Base-by-base conservation (phyloP, 2,113 vertebrate species). In the Ellobius talpinus region DNA sequence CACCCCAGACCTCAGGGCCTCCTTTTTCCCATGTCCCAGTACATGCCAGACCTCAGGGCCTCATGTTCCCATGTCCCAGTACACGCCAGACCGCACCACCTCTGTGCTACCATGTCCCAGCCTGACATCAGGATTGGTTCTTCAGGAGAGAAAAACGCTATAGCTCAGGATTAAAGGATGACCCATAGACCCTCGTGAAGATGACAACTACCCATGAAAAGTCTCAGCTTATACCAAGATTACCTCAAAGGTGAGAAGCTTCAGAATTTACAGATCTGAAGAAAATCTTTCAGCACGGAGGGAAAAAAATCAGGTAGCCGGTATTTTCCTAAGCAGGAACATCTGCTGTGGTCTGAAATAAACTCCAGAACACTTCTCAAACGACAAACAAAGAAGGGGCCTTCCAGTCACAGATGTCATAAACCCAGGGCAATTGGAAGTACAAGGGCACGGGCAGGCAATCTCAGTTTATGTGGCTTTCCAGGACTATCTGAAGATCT, bases 181-280 rank as follows among this genome's bases (percentile, higher is more conserved):
- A 4, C 39, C 63, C 55, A 36, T 10, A 31, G 12, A 68, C n/a
- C 94, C 65, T 85, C 33, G 7, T 23, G 12, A 58, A 47, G 39
- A 42, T 50, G 72, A 78, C 36, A 14, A 39, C 21, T 36, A 50
- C 70, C 39, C 3, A 74, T 3, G 36, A 95, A 77, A 76, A 26
- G 42, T 47, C 90, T 87, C 52, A 81, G 55, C 31, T 42, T 92
- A 50, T 81, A 87, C 50, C 74, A 92, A 94, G 63, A 84, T 73
- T 50, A 86, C 72, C 94, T 79, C 63, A 42, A 45, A 82, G 45
- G 42, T 68, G 47, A 85, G 74, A 93, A 45, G n/a, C 39, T 87
- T 78, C 58, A 4, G 29, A 89, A 58, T 92, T 72, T 76, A 29
- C 1, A 3, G 3, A 24, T 5, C 1, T 36, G 31, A 6, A 14